Evolutionary conservation across 2,797 vertebrate genomes (phyloP).

Genomic region (Syngnathus acus): DNA sequence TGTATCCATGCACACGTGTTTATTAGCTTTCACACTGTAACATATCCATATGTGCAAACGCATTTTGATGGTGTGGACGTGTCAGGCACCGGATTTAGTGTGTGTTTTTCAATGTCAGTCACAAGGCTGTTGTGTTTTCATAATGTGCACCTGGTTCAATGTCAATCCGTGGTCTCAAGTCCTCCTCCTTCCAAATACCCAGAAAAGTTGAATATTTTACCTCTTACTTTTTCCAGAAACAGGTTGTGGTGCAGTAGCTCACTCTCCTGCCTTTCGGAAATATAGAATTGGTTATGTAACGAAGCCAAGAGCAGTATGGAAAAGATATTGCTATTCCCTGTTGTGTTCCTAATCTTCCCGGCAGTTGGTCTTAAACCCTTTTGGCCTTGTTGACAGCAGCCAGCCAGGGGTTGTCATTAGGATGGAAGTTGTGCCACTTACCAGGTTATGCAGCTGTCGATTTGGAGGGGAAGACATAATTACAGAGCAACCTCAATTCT

Average conservation of each 20-base stretch:
- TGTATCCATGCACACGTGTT: slow-evolving; percentile 7
- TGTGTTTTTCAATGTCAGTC: slow-evolving; percentile 45
- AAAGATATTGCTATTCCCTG: slow-evolving; percentile 36
- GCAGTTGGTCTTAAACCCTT: slow-evolving; percentile 43
- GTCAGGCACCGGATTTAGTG: slow-evolving; percentile 6
- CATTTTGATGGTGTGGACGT: slow-evolving; percentile 9
- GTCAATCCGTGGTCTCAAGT: slow-evolving; percentile 12
- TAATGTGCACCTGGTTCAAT: slow-evolving; percentile 27
- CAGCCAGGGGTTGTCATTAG: slow-evolving; percentile 61
- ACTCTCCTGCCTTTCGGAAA: slow-evolving; percentile 15
- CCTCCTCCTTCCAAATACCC: not conserved
- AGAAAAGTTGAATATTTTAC: not conserved
- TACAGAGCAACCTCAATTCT: slow-evolving; percentile 43
- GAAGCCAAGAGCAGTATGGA: slow-evolving; percentile 26
- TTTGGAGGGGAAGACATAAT: slow-evolving; percentile 39
- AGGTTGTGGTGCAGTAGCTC: slow-evolving; percentile 2
- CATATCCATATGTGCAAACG: slow-evolving; percentile 21
- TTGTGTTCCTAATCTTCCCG: slow-evolving; percentile 44
- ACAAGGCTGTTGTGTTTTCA: slow-evolving; percentile 28
- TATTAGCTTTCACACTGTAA: slow-evolving; percentile 15
- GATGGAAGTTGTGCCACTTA: slow-evolving; percentile 61
- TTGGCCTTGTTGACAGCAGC: slow-evolving; percentile 46
- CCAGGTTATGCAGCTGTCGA: slow-evolving; percentile 66
- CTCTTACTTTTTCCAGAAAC: not conserved
- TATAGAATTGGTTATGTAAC: slow-evolving; percentile 38